These are phyloP conservation scores for Drosophila nikananu DNA, from an alignment of 1,140 invertebrate species.

Conservation along the genomic window DNA sequence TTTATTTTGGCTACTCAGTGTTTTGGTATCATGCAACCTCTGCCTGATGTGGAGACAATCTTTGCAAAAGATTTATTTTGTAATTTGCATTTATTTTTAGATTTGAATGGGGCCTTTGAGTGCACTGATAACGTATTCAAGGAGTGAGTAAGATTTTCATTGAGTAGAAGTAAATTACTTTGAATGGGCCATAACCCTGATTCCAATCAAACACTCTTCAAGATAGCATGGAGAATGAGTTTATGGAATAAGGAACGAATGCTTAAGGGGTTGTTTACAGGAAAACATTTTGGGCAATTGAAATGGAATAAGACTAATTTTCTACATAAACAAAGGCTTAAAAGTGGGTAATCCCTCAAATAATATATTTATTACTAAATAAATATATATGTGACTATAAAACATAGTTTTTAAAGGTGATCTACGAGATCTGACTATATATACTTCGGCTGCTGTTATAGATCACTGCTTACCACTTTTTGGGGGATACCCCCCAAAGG, in stretches of 20 bases:
- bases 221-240: slow-evolving; percentile 4
- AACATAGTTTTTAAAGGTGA: not conserved
- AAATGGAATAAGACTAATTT: no score
- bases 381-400: no score
- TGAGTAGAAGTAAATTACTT: slow-evolving; percentile 31
- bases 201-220: not conserved
- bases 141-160: slow-evolving; percentile 21
- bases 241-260: not conserved
- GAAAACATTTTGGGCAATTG: not conserved
- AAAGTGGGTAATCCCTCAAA: not conserved
- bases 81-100: slow-evolving; percentile 14
- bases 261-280: no score
- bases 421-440: not conserved
- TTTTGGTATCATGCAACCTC: not conserved
- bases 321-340: not conserved
- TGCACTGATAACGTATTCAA: slow-evolving; percentile 22
- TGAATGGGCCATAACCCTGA: slow-evolving; percentile 21
- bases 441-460: not conserved
- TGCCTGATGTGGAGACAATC: not conserved
- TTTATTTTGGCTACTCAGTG: not conserved
- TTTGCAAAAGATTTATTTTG: not conserved
- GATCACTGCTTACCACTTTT: not conserved
- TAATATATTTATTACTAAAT: not conserved
- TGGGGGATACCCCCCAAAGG: not conserved
- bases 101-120: not conserved